Percentiles rank a stretch among this genome's conserved stretches.
Conservation (phyloP, 2,113 vertebrate genomes). For the Platysteira castanea region DNA sequence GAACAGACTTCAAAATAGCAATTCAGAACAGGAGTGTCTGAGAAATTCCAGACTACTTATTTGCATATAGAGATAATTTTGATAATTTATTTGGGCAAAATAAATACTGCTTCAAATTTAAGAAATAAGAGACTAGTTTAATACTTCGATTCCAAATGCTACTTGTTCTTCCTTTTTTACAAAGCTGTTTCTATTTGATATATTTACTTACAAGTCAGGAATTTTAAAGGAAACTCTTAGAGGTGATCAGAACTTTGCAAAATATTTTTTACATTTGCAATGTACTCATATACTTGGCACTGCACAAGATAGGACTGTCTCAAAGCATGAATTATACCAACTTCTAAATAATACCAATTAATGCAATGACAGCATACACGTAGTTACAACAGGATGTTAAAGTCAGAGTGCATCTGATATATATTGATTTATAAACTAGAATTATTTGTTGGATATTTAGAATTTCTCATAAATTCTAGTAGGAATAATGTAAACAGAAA, state of each 20-base stretch:
- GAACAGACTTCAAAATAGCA: background rate
- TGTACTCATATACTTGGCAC: background rate
- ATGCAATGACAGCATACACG: background rate
- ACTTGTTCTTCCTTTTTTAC: background rate
- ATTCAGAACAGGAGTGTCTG: background rate
- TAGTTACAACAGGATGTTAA: background rate
- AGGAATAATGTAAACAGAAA: background rate
- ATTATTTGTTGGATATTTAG: background rate
- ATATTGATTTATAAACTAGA: background rate
- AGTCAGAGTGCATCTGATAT: background rate
- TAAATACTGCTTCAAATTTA: background rate
- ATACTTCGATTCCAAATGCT: background rate
- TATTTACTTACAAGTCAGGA: background rate
- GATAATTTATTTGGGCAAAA: background rate
- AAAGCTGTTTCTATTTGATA: background rate
- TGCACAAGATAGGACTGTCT: background rate
- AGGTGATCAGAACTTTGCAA: background rate
- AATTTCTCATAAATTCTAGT: background rate
- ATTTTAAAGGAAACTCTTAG: background rate
- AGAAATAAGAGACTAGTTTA: background rate
- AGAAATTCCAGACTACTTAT: background rate
- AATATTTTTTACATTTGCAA: background rate
- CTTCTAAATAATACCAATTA: background rate
- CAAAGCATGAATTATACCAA: background rate
- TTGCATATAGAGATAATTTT: background rate